Conservation (phyloP, 2,888 invertebrate genomes). For the Epistrophella euchroma region DNA sequence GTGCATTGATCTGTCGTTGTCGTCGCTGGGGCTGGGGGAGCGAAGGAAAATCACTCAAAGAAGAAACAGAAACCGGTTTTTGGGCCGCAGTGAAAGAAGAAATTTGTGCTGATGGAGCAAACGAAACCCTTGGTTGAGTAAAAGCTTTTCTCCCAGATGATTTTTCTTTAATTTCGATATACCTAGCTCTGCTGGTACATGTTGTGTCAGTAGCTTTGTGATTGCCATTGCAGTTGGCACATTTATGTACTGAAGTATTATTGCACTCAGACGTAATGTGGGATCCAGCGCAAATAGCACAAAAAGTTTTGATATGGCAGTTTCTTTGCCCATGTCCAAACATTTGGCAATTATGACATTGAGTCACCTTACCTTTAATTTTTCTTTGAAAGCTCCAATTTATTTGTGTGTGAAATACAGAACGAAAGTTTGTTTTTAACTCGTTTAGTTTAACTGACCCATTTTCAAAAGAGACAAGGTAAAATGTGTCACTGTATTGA, state of each 20-base stretch:
- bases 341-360: not conserved
- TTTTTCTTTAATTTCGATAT: not conserved
- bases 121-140: not conserved
- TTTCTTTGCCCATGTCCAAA: not conserved
- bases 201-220: not conserved
- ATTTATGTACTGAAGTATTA: not conserved
- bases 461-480: slow-evolving; percentile 26
- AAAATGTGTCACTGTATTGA: slow-evolving; percentile 34
- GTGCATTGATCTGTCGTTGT: not conserved
- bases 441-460: slow-evolving; percentile 26
- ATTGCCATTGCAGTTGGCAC: not conserved
- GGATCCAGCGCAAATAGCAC: not conserved
- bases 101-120: not conserved
- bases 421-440: slow-evolving; percentile 30
- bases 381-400: no score
- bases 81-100: not conserved
- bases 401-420: slow-evolving; percentile 54
- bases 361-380: not conserved
- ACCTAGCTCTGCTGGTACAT: not conserved
- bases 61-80: not conserved
- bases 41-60: not conserved
- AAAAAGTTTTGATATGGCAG: not conserved
- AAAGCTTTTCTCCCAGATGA: not conserved
- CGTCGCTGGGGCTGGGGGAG: not conserved
- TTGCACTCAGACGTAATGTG: not conserved